phyloP scores from a whole-genome alignment of 2,113 vertebrate genomes.

The Toxostoma redivivum region DNA sequence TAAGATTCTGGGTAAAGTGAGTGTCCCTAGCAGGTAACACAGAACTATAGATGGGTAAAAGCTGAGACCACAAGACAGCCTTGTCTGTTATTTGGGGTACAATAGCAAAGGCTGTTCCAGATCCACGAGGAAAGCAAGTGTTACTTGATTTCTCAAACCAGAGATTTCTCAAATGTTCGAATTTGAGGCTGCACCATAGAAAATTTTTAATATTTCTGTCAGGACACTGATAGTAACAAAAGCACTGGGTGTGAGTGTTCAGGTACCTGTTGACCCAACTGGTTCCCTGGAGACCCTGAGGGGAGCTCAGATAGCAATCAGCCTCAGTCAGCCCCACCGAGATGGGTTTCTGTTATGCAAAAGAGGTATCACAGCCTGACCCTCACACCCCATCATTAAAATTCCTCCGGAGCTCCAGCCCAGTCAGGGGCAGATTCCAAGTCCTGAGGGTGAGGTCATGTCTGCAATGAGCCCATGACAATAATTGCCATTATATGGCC shows the following conservation, averaged over 20 bases:
- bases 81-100: background rate
- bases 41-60: background rate
- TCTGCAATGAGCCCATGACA: slow-evolving; percentile 45
- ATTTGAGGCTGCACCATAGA: background rate
- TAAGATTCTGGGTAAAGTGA: background rate
- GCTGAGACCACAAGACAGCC: background rate
- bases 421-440: background rate
- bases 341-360: background rate
- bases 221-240: background rate
- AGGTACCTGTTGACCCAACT: background rate
- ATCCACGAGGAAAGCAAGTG: background rate
- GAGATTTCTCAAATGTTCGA: background rate
- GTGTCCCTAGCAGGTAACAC: background rate
- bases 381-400: background rate
- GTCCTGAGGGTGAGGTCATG: slow-evolving; percentile 49
- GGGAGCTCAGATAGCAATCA: background rate
- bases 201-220: background rate
- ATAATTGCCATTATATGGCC: slow-evolving; percentile 34
- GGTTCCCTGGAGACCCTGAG: background rate
- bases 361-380: background rate
- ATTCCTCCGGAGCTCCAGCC: slow-evolving; percentile 17
- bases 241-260: background rate
- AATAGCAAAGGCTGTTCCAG: background rate
- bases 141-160: background rate
- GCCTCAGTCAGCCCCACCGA: background rate